These are phyloP conservation scores for Drosophila longiperda DNA, from an alignment of 2,888 invertebrate genomes.

Conservation along the genomic window DNA sequence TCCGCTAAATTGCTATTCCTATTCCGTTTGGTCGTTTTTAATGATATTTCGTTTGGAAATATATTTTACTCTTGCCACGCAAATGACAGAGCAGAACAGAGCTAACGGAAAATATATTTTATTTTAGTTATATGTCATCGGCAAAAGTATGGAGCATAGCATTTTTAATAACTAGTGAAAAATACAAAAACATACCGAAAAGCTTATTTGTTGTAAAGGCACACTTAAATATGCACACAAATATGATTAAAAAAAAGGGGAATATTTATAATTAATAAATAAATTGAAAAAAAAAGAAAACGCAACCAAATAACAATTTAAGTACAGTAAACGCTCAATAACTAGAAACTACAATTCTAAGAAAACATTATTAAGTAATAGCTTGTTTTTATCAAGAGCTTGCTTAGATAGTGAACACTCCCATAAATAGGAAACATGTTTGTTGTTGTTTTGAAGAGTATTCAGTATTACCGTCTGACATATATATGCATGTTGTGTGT, in stretches of 20 bases:
- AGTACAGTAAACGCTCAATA: not conserved
- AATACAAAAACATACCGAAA: not conserved
- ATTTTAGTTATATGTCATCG: not conserved
- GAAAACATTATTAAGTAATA: not conserved
- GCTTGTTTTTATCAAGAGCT: not conserved
- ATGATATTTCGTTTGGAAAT: not conserved
- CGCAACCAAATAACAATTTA: not conserved
- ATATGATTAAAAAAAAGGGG: not conserved
- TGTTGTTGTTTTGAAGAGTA: conserved; percentile 10
- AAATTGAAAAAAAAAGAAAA: not conserved
- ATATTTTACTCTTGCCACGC: not conserved
- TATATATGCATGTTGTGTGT: not conserved
- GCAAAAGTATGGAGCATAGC: not conserved
- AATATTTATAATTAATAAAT: not conserved
- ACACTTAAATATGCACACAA: not conserved
- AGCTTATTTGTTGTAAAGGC: too few species aligned
- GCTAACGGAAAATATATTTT: not conserved
- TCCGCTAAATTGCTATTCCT: not conserved
- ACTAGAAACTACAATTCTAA: not conserved
- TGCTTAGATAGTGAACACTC: not conserved
- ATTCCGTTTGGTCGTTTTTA: not conserved
- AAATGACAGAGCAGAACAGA: not conserved
- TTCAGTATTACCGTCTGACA: not conserved
- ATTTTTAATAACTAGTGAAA: not conserved
- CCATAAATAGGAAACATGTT: not conserved